These are phyloP conservation scores for Spheniscus mendiculus DNA, from an alignment of 2,113 vertebrate genomes.

Conservation along the genomic window DNA sequence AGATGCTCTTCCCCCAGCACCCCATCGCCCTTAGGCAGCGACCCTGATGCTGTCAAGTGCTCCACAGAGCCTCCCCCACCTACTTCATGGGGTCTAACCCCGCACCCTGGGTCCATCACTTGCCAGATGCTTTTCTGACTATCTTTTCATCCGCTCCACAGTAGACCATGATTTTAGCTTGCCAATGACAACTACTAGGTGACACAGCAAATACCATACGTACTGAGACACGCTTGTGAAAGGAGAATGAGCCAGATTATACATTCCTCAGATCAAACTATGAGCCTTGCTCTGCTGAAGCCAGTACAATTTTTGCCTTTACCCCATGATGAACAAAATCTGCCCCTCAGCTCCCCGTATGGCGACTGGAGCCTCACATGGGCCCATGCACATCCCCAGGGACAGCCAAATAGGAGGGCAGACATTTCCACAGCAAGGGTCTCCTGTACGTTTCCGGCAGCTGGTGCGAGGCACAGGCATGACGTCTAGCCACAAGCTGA, in stretches of 20 bases:
- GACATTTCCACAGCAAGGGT: neutral
- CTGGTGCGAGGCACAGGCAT: accelerated
- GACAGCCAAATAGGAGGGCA: neutral
- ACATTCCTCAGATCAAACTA: neutral
- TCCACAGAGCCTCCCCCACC: neutral
- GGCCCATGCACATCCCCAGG: neutral
- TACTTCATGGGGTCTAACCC: neutral
- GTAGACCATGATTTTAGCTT: neutral
- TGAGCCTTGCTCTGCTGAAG: neutral
- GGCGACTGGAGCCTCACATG: neutral
- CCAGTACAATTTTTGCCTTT: neutral
- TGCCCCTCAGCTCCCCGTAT: accelerated
- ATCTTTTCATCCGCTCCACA: neutral
- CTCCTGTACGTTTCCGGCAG: neutral
- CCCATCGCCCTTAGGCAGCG: accelerated
- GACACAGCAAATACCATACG: neutral
- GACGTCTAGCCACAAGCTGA: neutral
- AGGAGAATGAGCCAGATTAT: neutral
- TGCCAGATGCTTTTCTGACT: neutral
- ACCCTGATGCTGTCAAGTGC: neutral
- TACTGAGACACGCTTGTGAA: neutral
- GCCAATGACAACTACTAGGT: neutral
- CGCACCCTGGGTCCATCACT: accelerated
- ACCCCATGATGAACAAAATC: neutral
- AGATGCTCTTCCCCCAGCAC: neutral